phyloP scores from a whole-genome alignment of 2,113 vertebrate species.

The Cephalopterus ornatus region DNA sequence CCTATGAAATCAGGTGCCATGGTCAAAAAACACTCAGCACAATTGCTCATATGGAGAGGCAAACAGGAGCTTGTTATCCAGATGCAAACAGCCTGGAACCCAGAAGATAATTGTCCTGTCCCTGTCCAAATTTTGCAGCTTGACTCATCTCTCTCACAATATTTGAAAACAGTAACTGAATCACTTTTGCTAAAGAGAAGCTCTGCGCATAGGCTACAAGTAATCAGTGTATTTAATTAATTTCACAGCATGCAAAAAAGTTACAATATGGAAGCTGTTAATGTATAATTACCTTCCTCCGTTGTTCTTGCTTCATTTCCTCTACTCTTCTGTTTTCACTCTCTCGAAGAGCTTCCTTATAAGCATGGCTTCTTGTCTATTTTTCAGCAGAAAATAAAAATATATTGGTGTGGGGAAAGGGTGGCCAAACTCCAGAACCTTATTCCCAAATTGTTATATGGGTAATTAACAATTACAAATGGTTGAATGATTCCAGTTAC shows the following conservation, averaged over 20 bases:
- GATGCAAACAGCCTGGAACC: neutral
- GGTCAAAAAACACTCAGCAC: neutral
- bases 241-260: conserved; percentile 53
- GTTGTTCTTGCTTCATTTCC: conserved; percentile 72
- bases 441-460: neutral
- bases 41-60: neutral
- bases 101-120: neutral
- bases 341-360: conserved; percentile 54
- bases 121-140: neutral
- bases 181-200: neutral
- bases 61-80: neutral
- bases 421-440: neutral
- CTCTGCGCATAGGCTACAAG: neutral
- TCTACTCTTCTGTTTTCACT: conserved; percentile 64
- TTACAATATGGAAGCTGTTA: conserved; percentile 23
- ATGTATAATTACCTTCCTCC: conserved; percentile 72
- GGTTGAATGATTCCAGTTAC: neutral
- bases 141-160: neutral
- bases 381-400: conserved; percentile 2
- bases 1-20: neutral
- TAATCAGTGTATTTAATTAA: conserved; percentile 44
- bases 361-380: conserved; percentile 56
- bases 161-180: neutral
- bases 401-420: neutral
- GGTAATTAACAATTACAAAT: neutral